Evolutionary conservation across 2,113 vertebrate species (phyloP), one percentile per base, ranked within the genome.

Genomic region (Dasyprocta punctata): DNA sequence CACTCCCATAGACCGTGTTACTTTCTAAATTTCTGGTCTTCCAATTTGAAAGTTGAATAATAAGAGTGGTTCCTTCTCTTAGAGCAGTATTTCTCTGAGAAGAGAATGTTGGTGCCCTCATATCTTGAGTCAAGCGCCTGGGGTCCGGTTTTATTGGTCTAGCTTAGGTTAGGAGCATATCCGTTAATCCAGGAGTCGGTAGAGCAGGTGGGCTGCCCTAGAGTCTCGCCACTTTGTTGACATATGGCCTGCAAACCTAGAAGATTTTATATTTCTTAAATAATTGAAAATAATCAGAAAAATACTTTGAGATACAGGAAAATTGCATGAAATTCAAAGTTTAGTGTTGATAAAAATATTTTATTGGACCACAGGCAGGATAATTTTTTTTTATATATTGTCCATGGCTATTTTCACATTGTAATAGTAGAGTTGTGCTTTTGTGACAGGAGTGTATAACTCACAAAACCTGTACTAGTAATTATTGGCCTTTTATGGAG

Each of bases 1-100:
- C 26, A 16, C 11, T 30, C 26, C 41, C 73, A 47, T 30, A 44
- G 41, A 75, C 65, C n/a, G 14, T 3, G 60, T 41, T 80, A 54
- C 73, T 77, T 90, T 82, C 83, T 85, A 30, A 91, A 75, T 80
- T 88, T 89, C 87, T 95, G 38, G 16, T 60, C n/a, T 67, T 90
- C 73, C 69, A 38, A 0, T 73, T 49, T 54, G 54, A 92, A 65
- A 69, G 58, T 56, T 83, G 69, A 7, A 20, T 71, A 1, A 20
- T 60, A 20, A 33, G 36, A 19, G 20, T 56, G 13, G 7, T 60
- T 73, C 38, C 33, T 26, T 16, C 56, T 86, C 49, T 69, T 26
- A 77, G 17, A 38, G 26, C 36, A 93, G 52, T 20, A 16, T 49
- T 41, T 36, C 61, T 24, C 2, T n/a, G 36, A 44, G n/a, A 65